Evolutionary conservation across 2,888 invertebrate genomes (phyloP).

Genomic region (Orthosia gothica): DNA sequence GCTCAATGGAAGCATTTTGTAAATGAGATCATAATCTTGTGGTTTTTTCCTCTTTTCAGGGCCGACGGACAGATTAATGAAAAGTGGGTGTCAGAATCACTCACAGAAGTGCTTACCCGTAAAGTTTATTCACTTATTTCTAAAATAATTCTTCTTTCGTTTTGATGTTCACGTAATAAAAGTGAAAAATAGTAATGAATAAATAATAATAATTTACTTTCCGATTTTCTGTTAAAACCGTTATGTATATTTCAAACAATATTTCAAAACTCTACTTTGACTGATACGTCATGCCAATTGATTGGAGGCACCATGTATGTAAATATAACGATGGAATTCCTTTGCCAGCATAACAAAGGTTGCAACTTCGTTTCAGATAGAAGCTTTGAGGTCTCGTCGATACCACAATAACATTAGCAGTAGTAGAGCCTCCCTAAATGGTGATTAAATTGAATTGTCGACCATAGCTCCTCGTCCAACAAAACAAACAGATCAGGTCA

Average conservation of each 20-base stretch:
- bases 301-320: not conserved
- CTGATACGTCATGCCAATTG: not conserved
- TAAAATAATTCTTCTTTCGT: too few species aligned
- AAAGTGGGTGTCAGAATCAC: too few species aligned
- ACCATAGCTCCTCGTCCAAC: not conserved
- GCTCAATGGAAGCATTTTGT: constrained; percentile 7
- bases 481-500: constrained; percentile 9
- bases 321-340: not conserved
- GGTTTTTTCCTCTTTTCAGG: not conserved
- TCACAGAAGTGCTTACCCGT: too few species aligned
- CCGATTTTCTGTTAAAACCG: not conserved
- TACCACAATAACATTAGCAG: not conserved
- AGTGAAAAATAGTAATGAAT: too few species aligned
- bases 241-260: not conserved
- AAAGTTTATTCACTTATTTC: too few species aligned
- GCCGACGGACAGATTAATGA: not conserved
- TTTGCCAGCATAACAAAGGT: not conserved
- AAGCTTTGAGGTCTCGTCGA: not conserved
- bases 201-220: too few species aligned
- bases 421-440: not conserved
- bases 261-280: not conserved
- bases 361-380: not conserved
- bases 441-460: not conserved
- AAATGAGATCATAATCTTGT: constrained; percentile 17
- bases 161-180: not conserved